Evolutionary conservation across 2,888 invertebrate genomes (phyloP).

Genomic region (Spicauda simplicius): DNA sequence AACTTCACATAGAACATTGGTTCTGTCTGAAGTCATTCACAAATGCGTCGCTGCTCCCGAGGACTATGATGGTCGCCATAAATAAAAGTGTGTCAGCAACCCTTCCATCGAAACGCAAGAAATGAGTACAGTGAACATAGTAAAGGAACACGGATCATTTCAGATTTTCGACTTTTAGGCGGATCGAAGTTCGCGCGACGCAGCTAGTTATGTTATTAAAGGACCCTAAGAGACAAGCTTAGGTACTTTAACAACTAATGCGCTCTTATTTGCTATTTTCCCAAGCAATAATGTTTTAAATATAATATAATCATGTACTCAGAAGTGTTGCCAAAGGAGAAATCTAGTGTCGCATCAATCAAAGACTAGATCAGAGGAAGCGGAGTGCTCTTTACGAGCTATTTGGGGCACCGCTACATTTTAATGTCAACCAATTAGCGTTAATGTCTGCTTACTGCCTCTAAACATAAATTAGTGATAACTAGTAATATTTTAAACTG

Average conservation of each 20-base stretch:
- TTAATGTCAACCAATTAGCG: slow-evolving; percentile 29
- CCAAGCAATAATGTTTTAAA: not conserved
- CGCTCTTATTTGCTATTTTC: not conserved
- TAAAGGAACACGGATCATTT: no score
- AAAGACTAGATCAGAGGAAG: slow-evolving; percentile 25
- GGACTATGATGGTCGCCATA: no score
- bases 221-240: no score
- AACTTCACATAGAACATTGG: no score
- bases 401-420: slow-evolving; percentile 22
- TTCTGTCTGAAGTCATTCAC: no score
- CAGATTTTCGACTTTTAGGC: no score
- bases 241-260: not conserved
- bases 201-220: no score
- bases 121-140: no score
- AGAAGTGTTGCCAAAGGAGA: not conserved
- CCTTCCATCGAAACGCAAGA: no score
- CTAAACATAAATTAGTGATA: not conserved
- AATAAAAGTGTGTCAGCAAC: no score
- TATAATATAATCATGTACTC: not conserved
- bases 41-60: no score
- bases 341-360: slow-evolving; percentile 15
- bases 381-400: slow-evolving; percentile 22
- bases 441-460: slow-evolving; percentile 11
- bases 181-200: no score
- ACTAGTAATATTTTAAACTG: not conserved